Evolutionary conservation across 1,140 invertebrate genomes (phyloP), one percentile per base, ranked within the genome.

Genomic region (Trinorchestia longiramus): DNA sequence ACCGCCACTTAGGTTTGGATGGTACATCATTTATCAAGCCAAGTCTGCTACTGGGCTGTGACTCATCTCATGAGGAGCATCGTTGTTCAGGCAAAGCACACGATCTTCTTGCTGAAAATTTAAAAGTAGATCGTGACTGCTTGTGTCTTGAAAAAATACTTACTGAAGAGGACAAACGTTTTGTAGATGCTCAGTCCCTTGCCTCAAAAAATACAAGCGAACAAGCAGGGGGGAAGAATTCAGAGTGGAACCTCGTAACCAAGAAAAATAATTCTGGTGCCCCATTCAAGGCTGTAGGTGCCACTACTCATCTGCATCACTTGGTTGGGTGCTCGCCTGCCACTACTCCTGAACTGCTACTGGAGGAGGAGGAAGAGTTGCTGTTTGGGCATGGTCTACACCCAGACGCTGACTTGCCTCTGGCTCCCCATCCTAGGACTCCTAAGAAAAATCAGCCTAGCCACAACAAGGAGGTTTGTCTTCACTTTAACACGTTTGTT

Each of bases 331-430:
- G 90, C 95, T 96, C 95, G 95, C 96, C 96, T 87, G 43, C 92
- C 95, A 96, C 96, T 95, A 96, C 62, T 90, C 96, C 96, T 90
- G 96, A 96, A 88, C 77, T 96, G 95, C 96, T 96, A 36, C 95
- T 96, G 92, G 95, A 96, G 91, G 96, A 96, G 92, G 94, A 96
- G 96, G 96, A 96, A 88, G 96, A 96, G 95, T 96, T 96, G 28
- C 43, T 96, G 95, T 94, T 17, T 43, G 96, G 95, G 43, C 96
- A 96, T 62, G 96, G 95, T 95, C 95, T 95, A n/a, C 96, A 96
- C 95, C 96, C 96, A 40, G 96, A 96, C 95, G 96, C 96, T 47
- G 96, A 96, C 62, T 95, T 96, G 62, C 96, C 96, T 43, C 92
- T 94, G 45, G 43, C 41, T 23, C 92, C 92, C n/a, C 92, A 94